Evolutionary conservation across 2,888 invertebrate genomes (phyloP), one percentile per base, ranked within the genome.

Genomic region (Craniophora ligustri): DNA sequence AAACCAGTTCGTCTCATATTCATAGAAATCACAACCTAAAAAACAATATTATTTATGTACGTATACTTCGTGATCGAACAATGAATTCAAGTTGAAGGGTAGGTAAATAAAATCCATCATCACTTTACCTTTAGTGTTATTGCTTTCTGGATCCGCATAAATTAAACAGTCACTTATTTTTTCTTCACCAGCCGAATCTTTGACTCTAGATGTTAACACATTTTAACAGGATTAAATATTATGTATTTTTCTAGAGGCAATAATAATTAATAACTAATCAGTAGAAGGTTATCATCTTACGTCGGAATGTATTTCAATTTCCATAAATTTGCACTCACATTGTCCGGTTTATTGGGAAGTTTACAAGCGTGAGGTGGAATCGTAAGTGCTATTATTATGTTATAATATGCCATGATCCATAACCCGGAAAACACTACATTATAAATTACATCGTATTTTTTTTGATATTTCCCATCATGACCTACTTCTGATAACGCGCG

Each of bases 281-380:
- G n/a, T 26, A 38, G 39, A 49, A 0, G 6, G 5, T 10, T 6
- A n/a, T 3, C n/a, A 38, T 70, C 85, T 81, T 73, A 88, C 88
- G 47, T 71, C 18, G 88, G 88, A 49, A 88, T 81, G 59, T 83
- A 67, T 61, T 76, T 79, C 2, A 63, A 35, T 66, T 84, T 91
- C 91, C 93, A 94, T 16, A 72, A 51, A 18, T 78, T 62, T 11
- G 80, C 71, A 45, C 84, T 86, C 2, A 86, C 56, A 67, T 88
- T 85, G 16, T 72, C 73, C 3, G 80, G 77, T 40, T 81, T 82
- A 26, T 83, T 79, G 4, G 92, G 89, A 11, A 92, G 73, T 61
- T 81, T 69, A 66, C 94, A 94, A 60, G 78, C 83, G 69, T 94
- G 90, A 15, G 92, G 88, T 28, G 87, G 87, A 39, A 91, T 77